These are phyloP conservation scores for Elmis aenea DNA, from an alignment of 2,888 invertebrate species.

Conservation along the genomic window DNA sequence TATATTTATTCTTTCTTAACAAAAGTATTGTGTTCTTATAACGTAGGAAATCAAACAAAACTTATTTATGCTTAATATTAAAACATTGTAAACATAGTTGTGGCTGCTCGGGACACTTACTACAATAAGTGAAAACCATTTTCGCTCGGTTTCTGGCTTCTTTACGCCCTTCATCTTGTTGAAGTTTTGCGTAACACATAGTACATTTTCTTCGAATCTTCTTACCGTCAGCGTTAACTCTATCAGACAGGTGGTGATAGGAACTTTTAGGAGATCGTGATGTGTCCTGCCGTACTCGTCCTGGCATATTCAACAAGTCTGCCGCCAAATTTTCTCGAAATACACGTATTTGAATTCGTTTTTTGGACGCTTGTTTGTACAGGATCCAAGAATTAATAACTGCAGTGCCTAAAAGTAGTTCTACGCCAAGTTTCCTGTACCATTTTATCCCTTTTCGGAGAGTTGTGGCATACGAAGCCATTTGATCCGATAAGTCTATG, in stretches of 20 bases:
- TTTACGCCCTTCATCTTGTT: constrained; percentile 17
- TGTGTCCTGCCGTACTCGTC: not conserved
- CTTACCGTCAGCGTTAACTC: too few species aligned
- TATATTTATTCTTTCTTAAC: too few species aligned
- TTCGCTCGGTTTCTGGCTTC: constrained; percentile 21
- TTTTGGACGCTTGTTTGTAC: constrained; percentile 21
- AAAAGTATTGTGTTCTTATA: too few species aligned
- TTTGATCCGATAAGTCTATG: too few species aligned
- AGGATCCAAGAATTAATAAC: constrained; percentile 25
- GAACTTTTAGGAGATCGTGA: too few species aligned
- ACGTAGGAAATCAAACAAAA: too few species aligned
- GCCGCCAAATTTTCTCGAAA: constrained; percentile 19
- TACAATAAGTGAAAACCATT: constrained; percentile 21
- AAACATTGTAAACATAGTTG: too few species aligned
- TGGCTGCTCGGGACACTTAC: too few species aligned
- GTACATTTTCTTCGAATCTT: constrained; percentile 22
- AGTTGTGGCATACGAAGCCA: constrained; percentile 32
- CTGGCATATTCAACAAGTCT: constrained; percentile 12
- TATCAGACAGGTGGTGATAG: too few species aligned
- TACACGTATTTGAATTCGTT: constrained; percentile 21
- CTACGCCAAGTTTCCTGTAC: constrained; percentile 23
- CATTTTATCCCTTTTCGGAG: constrained; percentile 27
- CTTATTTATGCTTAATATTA: too few species aligned
- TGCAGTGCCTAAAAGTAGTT: constrained; percentile 21
- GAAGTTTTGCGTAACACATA: constrained; percentile 18